Percentiles rank a stretch among this genome's conserved stretches.
Evolutionary conservation across 2,797 vertebrate species (phyloP).

Genomic region (Pantherophis alleghaniensis): DNA sequence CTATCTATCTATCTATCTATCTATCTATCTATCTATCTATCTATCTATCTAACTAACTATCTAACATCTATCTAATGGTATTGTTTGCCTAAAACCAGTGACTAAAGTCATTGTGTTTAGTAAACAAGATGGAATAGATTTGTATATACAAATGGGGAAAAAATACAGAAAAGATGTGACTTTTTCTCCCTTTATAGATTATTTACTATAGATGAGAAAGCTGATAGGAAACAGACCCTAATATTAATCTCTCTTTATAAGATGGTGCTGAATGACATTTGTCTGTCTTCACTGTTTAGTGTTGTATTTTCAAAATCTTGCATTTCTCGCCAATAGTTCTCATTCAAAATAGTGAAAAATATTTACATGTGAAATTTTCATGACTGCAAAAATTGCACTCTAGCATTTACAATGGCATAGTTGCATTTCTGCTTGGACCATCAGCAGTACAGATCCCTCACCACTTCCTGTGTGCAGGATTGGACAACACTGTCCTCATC

Average conservation of each 20-base stretch:
- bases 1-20: neutral
- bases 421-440: neutral
- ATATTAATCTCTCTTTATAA: neutral
- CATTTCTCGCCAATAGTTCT: neutral
- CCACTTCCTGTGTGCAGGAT: neutral
- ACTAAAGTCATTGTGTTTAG: neutral
- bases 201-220: neutral
- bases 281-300: neutral
- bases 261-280: neutral
- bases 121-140: neutral
- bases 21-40: no score
- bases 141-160: neutral
- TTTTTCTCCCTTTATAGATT: neutral
- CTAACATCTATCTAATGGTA: neutral
- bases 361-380: neutral
- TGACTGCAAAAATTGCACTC: neutral
- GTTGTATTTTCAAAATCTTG: neutral
- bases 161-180: neutral
- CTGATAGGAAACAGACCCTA: neutral
- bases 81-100: neutral
- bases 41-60: no score
- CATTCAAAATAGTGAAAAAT: neutral
- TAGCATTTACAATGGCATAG: neutral
- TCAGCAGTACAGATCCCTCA: neutral
- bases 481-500: neutral